These are phyloP conservation scores for Poeciliopsis retropinna DNA, from an alignment of 2,113 vertebrate genomes.

Conservation along the genomic window DNA sequence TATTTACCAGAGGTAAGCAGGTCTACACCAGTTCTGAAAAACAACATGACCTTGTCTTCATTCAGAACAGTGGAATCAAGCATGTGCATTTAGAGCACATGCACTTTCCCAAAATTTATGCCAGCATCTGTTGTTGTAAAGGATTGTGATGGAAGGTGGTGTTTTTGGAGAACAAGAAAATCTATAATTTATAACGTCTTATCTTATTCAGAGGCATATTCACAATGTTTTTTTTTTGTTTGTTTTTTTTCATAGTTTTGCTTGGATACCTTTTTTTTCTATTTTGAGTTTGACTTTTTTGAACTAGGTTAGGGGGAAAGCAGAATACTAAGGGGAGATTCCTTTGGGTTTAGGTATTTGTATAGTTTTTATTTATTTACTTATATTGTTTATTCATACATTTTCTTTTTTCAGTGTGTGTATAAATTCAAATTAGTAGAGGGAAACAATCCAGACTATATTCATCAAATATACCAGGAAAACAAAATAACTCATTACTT, in stretches of 20 bases:
- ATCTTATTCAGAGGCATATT: constrained; percentile 59
- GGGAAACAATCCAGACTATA: constrained; percentile 51
- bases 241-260: constrained; percentile 22
- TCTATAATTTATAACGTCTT: constrained; percentile 67
- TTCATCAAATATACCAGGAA: constrained; percentile 47
- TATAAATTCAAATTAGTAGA: constrained; percentile 32
- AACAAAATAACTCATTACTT: constrained; percentile 49
- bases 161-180: constrained; percentile 45
- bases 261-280: background rate
- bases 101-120: constrained; percentile 48
- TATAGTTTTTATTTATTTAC: background rate
- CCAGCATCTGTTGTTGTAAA: constrained; percentile 59
- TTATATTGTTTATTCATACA: background rate
- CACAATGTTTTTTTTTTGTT: constrained; percentile 45
- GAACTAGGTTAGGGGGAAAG: constrained; percentile 10
- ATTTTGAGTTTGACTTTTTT: background rate
- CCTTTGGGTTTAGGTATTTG: constrained; percentile 32
- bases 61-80: constrained; percentile 35
- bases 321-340: background rate
- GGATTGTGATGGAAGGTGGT: constrained; percentile 63
- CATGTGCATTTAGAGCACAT: constrained; percentile 9
- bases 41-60: constrained; percentile 29
- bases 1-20: background rate
- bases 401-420: constrained; percentile 8
- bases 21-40: constrained; percentile 1